phyloP scores from a whole-genome alignment of 2,888 invertebrate species.

The Leucophora obtusa region DNA sequence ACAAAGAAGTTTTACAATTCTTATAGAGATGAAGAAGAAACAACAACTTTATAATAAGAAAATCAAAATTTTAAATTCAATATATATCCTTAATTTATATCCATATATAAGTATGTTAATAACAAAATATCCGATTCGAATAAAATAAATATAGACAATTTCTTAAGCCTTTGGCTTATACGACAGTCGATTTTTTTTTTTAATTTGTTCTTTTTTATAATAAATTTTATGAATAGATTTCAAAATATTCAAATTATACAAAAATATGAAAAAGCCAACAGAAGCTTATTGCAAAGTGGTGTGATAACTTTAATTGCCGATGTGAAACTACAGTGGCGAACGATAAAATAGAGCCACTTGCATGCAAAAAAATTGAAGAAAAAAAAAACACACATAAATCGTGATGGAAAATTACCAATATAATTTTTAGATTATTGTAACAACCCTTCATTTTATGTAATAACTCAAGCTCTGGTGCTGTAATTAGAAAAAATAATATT shows the following conservation, averaged over 20 bases:
- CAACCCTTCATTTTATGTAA: no score
- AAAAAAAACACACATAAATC: no score
- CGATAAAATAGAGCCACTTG: no score
- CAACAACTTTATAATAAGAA: conserved; percentile 3
- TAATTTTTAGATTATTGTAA: no score
- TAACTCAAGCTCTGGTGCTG: no score
- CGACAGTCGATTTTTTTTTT: conserved; percentile 8
- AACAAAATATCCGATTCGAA: conserved; percentile 48
- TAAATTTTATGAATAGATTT: conserved; percentile 25
- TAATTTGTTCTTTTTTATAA: conserved; percentile 1
- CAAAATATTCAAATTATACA: conserved; percentile 27
- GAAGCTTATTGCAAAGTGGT: not conserved
- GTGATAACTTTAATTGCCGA: not conserved
- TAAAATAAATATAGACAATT: conserved; percentile 24
- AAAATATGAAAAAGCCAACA: not conserved
- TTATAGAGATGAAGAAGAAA: conserved; percentile 3
- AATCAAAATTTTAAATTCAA: conserved; percentile 14
- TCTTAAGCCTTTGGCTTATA: conserved; percentile 42
- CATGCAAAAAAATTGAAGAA: no score
- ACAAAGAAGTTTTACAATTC: not conserved
- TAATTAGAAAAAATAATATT: no score
- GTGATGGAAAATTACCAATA: no score
- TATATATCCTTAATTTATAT: conserved; percentile 26
- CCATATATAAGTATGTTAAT: conserved; percentile 16
- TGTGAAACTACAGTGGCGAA: no score